Evolutionary conservation across 1,140 invertebrate genomes (phyloP), one percentile per base, ranked within the genome.

Genomic region (Euura saliciscinereae): DNA sequence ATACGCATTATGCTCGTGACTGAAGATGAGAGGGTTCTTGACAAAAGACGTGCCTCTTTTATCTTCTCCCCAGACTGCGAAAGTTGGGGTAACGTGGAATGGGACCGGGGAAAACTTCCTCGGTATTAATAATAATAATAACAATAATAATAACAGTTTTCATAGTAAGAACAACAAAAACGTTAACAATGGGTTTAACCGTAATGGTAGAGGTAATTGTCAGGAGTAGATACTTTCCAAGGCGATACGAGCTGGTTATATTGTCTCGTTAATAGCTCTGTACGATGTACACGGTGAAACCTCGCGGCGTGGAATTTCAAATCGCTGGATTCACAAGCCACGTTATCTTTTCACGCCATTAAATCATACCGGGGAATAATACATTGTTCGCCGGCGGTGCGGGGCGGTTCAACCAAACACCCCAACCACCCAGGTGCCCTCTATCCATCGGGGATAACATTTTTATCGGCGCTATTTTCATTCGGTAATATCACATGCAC

Each of bases 261-360:
- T n/a, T 2, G 46, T 51, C 7, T 51, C 46, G 46, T 51, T 51
- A 51, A 51, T 51, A 51, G 46, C 46, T n/a, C 11, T 28, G 28
- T 28, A 28, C 28, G 28, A 28, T 28, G 28, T 28, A 28, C 28
- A 28, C 28, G 28, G 28, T 28, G 46, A 51, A 51, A 2, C 11
- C 46, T 7, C 7, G 46, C 11, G 46, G 46, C 46, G n/a, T 51
- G 46, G 46, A 7, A 51, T 51, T 28, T 51, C 46, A 51, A 51
- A 51, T 51, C 46, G 46, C 28, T 51, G 46, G n/a, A 51, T 51
- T 51, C 46, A 51, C 46, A 51, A n/a, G 46, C 46, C 2, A 51
- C 46, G 46, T 51, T 51, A 51, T 51, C 46, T 51, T 51, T 51
- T 51, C 46, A 51, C 46, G 46, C 46, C 46, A 51, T 51, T 51